Base-by-base conservation (phyloP, 1,140 invertebrate species). In the Scaptomyza pallida region DNA sequence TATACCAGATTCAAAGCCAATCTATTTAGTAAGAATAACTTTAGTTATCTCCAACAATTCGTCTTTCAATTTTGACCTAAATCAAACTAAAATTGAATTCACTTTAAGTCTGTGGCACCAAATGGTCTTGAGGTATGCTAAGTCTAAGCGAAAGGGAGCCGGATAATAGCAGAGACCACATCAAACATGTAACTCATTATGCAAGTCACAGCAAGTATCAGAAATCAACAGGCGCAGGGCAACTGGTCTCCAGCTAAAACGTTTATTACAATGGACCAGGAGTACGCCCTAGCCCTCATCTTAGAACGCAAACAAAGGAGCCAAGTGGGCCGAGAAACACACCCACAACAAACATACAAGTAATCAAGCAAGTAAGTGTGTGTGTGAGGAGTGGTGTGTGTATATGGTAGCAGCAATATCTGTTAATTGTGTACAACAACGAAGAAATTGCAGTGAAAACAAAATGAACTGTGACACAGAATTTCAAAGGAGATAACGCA, bases 391-490 rank as follows among this genome's bases (percentile, higher is more conserved):
- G 43, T 56, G 15, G 23, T 26, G 47, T 35, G 9, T 12, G 9
- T 35, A 35, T 12, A 35, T n/a, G 35, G 15, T 13, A 26, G 26
- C 47, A 54, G 64, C 73, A 78, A 86, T 78, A 72, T 65, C 81
- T 86, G 77, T 75, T 86, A 86, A 86, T 86, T 88, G 81, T 86
- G 81, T 86, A 86, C 82, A 86, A 81, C 81, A 86, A 86, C 64
- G 64, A 88, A 81, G 81, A 86, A 88, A 86, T 86, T 86, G 81
- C 78, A 86, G 81, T 67, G 80, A 85, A 85, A 85, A 85, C 81
- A 86, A 86, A 85, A 74, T 77, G 82, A 71, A 75, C 73, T 78
- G 72, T 86, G 81, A 63, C 75, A 59, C 61, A 47, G 50, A 61
- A 78, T 81, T 78, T 88, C 77, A 74, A 77, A 71, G 43, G 57